Conservation (phyloP, 2,888 invertebrate species). For the Mythimna impura region DNA sequence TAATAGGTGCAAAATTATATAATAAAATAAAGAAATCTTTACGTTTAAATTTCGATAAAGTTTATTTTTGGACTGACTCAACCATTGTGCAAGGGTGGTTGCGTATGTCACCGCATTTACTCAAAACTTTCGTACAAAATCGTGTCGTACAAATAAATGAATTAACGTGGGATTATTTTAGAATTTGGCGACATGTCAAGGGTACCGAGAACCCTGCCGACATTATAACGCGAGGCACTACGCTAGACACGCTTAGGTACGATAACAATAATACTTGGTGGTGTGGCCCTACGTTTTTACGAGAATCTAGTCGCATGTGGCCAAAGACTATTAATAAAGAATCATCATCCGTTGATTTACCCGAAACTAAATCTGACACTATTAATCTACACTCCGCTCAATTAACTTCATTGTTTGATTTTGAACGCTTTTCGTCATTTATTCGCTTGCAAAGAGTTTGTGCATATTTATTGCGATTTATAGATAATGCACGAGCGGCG, state of each 20-base stretch:
- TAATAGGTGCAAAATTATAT: conserved; percentile 1
- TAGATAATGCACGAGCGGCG: conserved; percentile 19
- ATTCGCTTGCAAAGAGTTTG: conserved; percentile 6
- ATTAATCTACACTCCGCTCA: conserved; percentile 6
- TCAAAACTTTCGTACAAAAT: conserved; percentile 4
- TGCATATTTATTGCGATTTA: conserved; percentile 26
- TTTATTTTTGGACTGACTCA: conserved; percentile 1
- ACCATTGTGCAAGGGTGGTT: conserved; percentile 7
- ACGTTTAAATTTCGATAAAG: conserved; percentile 6
- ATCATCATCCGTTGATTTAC: not conserved
- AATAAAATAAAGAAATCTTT: not conserved
- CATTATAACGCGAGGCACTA: not conserved
- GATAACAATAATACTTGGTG: conserved; percentile 18
- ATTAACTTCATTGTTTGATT: not conserved
- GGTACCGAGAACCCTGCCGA: conserved; percentile 16
- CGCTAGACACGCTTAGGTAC: conserved; percentile 3
- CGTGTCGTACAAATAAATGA: conserved; percentile 19
- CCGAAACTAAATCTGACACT: conserved; percentile 18
- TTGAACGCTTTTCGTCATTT: conserved; percentile 22
- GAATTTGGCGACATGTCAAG: not conserved
- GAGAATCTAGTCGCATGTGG: not conserved
- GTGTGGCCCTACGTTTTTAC: conserved; percentile 26
- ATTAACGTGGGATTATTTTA: not conserved
- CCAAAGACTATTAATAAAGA: not conserved
- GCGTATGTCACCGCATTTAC: not conserved